phyloP scores from a whole-genome alignment of 64 coral and sea anemone species.

The Actinia equina region DNA sequence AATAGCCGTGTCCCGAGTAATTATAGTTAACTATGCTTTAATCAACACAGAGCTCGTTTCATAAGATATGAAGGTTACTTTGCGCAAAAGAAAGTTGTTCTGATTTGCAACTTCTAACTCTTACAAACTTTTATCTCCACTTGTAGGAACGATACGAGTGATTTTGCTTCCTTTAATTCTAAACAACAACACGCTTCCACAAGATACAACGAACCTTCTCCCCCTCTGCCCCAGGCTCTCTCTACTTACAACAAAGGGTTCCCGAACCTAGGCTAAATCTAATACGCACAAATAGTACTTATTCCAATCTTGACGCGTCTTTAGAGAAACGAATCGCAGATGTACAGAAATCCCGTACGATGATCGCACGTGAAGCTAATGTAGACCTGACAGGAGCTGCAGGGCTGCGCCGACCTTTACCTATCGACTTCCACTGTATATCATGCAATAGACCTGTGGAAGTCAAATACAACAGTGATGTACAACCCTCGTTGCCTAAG shows the following conservation, averaged over 20 bases:
- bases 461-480: slow-evolving; percentile 33
- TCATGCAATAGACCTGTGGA: slow-evolving; percentile 93
- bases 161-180: no score
- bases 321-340: slow-evolving; percentile 82
- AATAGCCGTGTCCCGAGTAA: not conserved
- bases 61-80: not conserved
- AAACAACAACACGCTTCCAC: no score
- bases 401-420: slow-evolving; percentile 58
- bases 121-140: no score
- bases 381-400: slow-evolving; percentile 81
- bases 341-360: slow-evolving; percentile 82
- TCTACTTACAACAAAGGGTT: no score
- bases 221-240: no score
- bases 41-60: not conserved
- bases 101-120: no score
- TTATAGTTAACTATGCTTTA: not conserved
- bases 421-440: slow-evolving; percentile 83
- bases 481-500: slow-evolving; percentile 54
- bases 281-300: not conserved
- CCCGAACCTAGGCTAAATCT: no score
- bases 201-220: no score
- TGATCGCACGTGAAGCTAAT: slow-evolving; percentile 85
- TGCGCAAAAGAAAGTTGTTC: no score
- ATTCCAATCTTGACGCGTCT: not conserved
- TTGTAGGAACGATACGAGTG: no score